Evolutionary conservation across 2,888 invertebrate species (phyloP).

Genomic region (Sicus ferrugineus): DNA sequence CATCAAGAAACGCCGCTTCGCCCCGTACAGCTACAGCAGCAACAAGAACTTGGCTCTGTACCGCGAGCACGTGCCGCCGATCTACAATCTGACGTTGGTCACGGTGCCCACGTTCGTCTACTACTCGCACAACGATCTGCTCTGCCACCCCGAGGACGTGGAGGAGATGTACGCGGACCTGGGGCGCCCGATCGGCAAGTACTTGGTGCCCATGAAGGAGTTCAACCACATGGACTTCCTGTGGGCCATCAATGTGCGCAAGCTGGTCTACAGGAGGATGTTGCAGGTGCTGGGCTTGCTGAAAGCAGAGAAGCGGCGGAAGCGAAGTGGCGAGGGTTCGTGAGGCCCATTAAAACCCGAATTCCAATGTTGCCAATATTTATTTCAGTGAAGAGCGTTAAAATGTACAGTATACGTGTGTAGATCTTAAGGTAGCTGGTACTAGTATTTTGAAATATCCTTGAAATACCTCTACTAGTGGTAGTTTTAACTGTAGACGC

Average conservation of each 20-base stretch:
- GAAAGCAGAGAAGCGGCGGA: conserved; percentile 1
- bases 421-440: too few relatives aligned
- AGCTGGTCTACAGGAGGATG: conserved; percentile 66
- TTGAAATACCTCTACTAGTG: neutral
- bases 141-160: conserved; percentile 67
- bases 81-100: conserved; percentile 66
- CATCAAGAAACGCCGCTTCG: conserved; percentile 61
- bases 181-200: conserved; percentile 62
- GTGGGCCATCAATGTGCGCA: conserved; percentile 69
- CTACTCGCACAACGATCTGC: conserved; percentile 68
- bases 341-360: too few relatives aligned
- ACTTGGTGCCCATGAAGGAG: conserved; percentile 65
- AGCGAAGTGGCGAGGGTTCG: too few relatives aligned
- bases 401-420: too few relatives aligned
- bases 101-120: conserved; percentile 68
- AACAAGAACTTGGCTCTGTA: conserved; percentile 66
- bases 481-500: neutral
- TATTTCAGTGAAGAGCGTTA: too few relatives aligned
- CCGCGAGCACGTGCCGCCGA: conserved; percentile 65
- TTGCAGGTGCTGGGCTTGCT: conserved; percentile 53
- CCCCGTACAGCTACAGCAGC: conserved; percentile 69
- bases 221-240: conserved; percentile 75
- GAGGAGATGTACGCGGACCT: conserved; percentile 56
- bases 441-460: too few relatives aligned
- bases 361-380: too few relatives aligned